Conservation (phyloP, 2,888 invertebrate species). For the Anticlea derivata region DNA sequence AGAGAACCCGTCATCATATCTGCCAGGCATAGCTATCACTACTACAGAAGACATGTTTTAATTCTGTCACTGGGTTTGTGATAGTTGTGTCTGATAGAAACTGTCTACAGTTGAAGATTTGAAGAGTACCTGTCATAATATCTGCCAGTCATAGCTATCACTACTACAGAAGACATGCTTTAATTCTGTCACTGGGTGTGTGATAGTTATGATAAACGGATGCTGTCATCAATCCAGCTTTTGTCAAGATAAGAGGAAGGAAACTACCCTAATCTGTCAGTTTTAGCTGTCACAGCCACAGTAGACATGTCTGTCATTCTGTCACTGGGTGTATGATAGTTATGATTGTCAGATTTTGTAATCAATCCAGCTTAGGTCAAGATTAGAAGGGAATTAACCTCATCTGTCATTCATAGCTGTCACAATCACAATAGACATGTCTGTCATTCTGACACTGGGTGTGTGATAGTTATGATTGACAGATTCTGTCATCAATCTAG, state of each 20-base stretch:
- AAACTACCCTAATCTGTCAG: neutral
- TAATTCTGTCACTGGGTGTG: slow-evolving; percentile 1
- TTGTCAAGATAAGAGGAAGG: neutral
- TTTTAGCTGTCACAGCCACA: slow-evolving; percentile 26
- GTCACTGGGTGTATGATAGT: slow-evolving; percentile 33
- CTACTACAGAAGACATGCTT: slow-evolving; percentile 28
- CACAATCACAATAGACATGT: slow-evolving; percentile 30
- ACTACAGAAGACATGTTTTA: no score
- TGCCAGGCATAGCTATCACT: neutral
- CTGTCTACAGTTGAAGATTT: no score
- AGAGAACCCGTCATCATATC: neutral
- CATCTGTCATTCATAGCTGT: neutral
- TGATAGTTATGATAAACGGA: slow-evolving; percentile 3
- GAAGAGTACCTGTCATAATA: no score
- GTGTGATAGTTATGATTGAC: slow-evolving; percentile 1
- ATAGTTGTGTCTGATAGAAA: neutral
- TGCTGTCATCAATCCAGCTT: neutral
- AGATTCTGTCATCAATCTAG: neutral
- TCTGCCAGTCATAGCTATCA: slow-evolving; percentile 10
- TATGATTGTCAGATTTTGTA: neutral
- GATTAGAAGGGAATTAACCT: no score
- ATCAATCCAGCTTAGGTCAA: no score
- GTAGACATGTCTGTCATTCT: slow-evolving; percentile 23
- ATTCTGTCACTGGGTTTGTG: no score
- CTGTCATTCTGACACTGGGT: neutral